phyloP scores from a whole-genome alignment of 1,140 invertebrate genomes.

The Drosophila obscura region DNA sequence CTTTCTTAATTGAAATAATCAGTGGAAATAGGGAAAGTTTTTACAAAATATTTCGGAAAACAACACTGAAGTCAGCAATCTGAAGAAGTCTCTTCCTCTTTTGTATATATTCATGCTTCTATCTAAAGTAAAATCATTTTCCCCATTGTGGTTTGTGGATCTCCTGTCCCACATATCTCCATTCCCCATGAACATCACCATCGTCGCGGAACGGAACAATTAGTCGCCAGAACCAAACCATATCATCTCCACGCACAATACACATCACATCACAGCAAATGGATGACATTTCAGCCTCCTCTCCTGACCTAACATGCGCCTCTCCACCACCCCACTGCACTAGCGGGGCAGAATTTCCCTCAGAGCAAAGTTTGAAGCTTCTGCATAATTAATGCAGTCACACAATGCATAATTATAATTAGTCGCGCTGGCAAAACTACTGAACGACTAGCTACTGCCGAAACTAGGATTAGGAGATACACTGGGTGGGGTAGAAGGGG shows the following conservation, averaged over 20 bases:
- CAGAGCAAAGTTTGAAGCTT: constrained; percentile 16
- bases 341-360: constrained; percentile 22
- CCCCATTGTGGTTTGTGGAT: no score
- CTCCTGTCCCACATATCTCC: no score
- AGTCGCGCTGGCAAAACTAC: constrained; percentile 1
- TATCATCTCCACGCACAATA: constrained; percentile 5
- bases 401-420: constrained; percentile 51
- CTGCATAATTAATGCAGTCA: constrained; percentile 49
- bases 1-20: no score
- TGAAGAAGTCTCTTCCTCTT: no score
- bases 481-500: not conserved
- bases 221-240: not conserved
- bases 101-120: no score
- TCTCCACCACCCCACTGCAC: not conserved
- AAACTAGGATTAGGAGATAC: constrained; percentile 13
- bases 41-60: no score
- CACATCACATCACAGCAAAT: constrained; percentile 13
- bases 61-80: no score
- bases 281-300: constrained; percentile 17
- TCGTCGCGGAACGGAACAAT: no score
- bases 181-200: no score
- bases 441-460: constrained; percentile 28
- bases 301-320: not conserved
- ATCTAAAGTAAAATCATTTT: no score
- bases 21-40: no score